A percentile compares a stretch with the other conserved stretches of the same genome.
Conservation (phyloP, 2,113 vertebrate genomes). For the Hiodon tergisus region DNA sequence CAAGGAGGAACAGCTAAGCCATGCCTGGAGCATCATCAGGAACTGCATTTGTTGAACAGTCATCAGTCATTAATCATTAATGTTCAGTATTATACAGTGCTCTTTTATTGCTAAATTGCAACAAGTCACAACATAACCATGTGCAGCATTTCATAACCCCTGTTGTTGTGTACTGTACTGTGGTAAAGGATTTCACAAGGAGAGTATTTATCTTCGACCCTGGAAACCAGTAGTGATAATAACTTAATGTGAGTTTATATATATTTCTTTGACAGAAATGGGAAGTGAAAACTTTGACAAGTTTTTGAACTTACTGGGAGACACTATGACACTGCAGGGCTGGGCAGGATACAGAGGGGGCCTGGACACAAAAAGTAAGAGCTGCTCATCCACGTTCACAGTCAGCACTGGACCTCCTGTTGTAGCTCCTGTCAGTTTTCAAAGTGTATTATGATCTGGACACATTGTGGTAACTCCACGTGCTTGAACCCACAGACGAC, state of each 20-base stretch:
- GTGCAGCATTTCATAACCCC: neutral
- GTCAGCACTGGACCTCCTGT: neutral
- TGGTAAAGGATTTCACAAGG: too few species aligned
- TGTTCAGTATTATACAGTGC: too few species aligned
- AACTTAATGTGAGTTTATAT: too few species aligned
- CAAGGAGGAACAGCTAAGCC: too few species aligned
- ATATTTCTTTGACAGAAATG: constrained; percentile 60
- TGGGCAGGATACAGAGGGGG: constrained; percentile 96
- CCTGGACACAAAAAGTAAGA: constrained; percentile 95
- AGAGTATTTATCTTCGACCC: too few species aligned
- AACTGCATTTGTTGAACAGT: too few species aligned
- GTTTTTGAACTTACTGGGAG: constrained; percentile 85
- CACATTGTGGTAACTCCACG: neutral
- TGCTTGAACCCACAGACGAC: constrained; percentile 72
- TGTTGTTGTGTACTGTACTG: neutral
- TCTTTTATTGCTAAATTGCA: too few species aligned
- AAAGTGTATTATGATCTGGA: neutral
- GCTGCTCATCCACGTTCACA: neutral
- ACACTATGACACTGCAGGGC: constrained; percentile 83
- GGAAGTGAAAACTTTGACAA: constrained; percentile 90
- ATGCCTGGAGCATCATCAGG: too few species aligned
- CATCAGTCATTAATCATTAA: too few species aligned
- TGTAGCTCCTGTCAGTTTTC: neutral
- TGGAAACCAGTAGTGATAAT: too few species aligned
- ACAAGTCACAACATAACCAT: neutral